A percentile compares a stretch with the other conserved stretches of the same genome.
These are phyloP conservation scores for Hemicordylus capensis DNA, from an alignment of 2,113 vertebrate species.

Conservation along the genomic window DNA sequence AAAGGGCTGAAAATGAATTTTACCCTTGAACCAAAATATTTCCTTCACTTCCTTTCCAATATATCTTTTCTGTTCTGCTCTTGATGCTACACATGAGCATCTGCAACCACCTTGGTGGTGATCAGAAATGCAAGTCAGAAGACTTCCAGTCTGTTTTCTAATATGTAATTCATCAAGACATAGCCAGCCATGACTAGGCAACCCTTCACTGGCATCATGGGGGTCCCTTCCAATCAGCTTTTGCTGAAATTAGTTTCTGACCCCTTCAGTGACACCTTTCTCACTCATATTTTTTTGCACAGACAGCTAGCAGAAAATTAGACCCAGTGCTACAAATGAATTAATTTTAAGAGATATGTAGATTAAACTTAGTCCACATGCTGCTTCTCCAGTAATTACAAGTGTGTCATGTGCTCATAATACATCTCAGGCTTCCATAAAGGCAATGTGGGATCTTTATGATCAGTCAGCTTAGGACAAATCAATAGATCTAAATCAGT, in stretches of 20 bases:
- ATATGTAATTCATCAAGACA: neutral
- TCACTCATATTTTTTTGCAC: neutral
- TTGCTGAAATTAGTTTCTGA: neutral
- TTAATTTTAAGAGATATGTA: neutral
- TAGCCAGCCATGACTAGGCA: neutral
- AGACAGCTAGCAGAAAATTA: neutral
- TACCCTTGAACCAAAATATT: neutral
- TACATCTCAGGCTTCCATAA: neutral
- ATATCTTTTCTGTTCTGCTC: neutral
- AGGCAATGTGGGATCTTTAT: neutral
- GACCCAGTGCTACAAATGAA: neutral
- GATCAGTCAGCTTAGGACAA: neutral
- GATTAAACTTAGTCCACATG: neutral
- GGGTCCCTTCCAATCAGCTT: neutral
- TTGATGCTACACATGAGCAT: neutral
- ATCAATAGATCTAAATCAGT: slow-evolving; percentile 8
- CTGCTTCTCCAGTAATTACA: neutral
- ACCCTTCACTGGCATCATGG: neutral
- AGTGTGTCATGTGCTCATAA: neutral
- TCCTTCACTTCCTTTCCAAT: neutral
- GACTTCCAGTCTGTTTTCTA: neutral
- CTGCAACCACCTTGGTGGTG: neutral
- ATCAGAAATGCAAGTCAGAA: neutral
- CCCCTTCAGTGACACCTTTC: neutral
- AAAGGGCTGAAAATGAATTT: neutral